phyloP scores from a whole-genome alignment of 2,797 vertebrate species.

The Bradypus variegatus region DNA sequence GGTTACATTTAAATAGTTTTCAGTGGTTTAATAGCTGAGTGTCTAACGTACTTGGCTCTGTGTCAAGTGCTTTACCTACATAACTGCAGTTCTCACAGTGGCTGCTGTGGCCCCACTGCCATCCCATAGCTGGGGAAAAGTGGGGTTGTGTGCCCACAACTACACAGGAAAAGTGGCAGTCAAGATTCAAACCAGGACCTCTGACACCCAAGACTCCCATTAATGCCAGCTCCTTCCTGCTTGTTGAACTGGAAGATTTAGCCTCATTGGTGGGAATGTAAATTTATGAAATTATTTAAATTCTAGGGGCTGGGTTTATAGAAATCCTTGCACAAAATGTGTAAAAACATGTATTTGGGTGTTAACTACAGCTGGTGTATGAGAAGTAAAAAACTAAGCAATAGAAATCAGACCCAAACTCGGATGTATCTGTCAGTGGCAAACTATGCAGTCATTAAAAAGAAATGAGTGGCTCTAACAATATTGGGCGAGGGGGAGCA shows the following conservation, averaged over 20 bases:
- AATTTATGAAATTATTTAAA: not conserved
- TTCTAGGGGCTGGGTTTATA: not conserved
- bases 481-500: not conserved
- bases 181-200: not conserved
- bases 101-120: not conserved
- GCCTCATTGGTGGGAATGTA: not conserved
- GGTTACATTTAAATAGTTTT: not conserved
- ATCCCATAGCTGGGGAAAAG: accelerated
- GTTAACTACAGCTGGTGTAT: no score
- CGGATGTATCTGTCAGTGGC: not conserved
- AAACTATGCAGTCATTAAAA: no score
- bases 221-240: not conserved
- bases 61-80: not conserved
- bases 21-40: not conserved
- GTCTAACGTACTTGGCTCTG: not conserved
- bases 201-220: accelerated
- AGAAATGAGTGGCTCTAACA: not conserved
- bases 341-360: no score
- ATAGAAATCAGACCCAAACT: no score
- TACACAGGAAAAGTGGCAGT: accelerated
- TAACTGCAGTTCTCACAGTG: not conserved
- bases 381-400: not conserved
- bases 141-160: not conserved
- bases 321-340: not conserved
- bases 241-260: not conserved